Conservation (phyloP, 37 sponge, comb jelly and placozoan genomes). For the Axinella damicornis region DNA sequence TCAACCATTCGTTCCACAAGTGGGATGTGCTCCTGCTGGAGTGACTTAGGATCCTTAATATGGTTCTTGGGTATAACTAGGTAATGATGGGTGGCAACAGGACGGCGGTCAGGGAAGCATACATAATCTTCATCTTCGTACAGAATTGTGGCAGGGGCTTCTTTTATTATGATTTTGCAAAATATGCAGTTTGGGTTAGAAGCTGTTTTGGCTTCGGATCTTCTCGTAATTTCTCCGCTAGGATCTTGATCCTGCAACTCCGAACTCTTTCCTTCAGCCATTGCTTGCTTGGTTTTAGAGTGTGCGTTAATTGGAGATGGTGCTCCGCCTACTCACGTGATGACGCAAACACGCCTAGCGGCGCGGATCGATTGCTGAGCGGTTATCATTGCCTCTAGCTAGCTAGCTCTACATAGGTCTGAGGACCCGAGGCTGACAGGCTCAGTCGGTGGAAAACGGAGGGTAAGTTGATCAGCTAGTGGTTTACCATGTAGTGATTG, state of each 20-base stretch:
- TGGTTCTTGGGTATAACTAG: slow-evolving; percentile 72
- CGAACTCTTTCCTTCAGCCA: not conserved
- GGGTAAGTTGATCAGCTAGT: too few species aligned
- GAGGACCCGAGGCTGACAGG: too few species aligned
- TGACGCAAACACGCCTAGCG: too few species aligned
- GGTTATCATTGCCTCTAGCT: too few species aligned
- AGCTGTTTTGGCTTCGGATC: too few species aligned
- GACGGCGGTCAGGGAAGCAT: slow-evolving; percentile 78
- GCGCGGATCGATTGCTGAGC: too few species aligned
- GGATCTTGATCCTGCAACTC: not conserved
- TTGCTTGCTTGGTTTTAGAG: not conserved
- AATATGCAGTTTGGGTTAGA: slow-evolving; percentile 47
- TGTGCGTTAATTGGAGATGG: too few species aligned
- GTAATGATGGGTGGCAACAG: slow-evolving; percentile 80
- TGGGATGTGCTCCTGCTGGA: slow-evolving; percentile 42
- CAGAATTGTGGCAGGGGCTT: slow-evolving; percentile 42
- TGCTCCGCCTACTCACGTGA: too few species aligned
- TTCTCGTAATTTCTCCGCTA: not conserved
- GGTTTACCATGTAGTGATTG: too few species aligned
- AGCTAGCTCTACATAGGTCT: too few species aligned
- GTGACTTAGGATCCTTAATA: slow-evolving; percentile 25
- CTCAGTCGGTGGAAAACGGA: too few species aligned
- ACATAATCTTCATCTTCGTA: slow-evolving; percentile 81
- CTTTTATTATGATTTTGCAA: slow-evolving; percentile 59
- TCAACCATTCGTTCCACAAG: slow-evolving; percentile 74